A percentile compares a stretch with the other conserved stretches of the same genome.
phyloP scores from a whole-genome alignment of 2,113 vertebrate species.

The Pelusios castaneus region DNA sequence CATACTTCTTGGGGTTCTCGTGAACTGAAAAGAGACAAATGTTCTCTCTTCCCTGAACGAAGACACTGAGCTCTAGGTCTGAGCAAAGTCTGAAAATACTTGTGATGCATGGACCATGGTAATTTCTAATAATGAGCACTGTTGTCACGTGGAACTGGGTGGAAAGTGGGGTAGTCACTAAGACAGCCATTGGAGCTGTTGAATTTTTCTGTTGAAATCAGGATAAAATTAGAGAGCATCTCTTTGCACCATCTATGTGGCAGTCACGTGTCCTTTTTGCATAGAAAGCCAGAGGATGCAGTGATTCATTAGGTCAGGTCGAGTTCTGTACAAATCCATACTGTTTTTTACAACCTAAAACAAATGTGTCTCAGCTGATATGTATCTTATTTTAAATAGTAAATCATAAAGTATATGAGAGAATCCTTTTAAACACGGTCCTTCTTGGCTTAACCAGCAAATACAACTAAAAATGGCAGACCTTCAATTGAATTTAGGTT shows the following conservation, averaged over 20 bases:
- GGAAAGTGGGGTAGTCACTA: neutral
- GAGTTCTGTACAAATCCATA: neutral
- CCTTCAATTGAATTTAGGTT: constrained; percentile 5
- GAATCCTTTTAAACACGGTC: neutral
- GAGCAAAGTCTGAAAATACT: neutral
- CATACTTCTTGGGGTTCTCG: neutral
- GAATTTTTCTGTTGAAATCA: neutral
- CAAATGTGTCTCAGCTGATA: neutral
- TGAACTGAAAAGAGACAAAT: neutral
- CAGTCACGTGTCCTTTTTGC: neutral
- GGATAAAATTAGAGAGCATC: constrained; percentile 30
- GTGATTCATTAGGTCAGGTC: neutral
- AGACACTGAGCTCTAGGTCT: neutral
- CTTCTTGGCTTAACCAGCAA: neutral
- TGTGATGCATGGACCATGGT: neutral
- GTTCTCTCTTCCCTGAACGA: neutral
- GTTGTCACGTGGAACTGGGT: neutral
- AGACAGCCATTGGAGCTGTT: neutral
- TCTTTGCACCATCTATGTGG: neutral
- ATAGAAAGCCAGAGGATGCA: neutral
- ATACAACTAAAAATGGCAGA: neutral
- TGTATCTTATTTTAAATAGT: neutral
- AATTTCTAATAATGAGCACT: neutral
- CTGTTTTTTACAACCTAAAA: neutral
- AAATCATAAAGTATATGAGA: neutral